These are phyloP conservation scores for Alcis repandata DNA, from an alignment of 2,888 invertebrate genomes.

Conservation along the genomic window DNA sequence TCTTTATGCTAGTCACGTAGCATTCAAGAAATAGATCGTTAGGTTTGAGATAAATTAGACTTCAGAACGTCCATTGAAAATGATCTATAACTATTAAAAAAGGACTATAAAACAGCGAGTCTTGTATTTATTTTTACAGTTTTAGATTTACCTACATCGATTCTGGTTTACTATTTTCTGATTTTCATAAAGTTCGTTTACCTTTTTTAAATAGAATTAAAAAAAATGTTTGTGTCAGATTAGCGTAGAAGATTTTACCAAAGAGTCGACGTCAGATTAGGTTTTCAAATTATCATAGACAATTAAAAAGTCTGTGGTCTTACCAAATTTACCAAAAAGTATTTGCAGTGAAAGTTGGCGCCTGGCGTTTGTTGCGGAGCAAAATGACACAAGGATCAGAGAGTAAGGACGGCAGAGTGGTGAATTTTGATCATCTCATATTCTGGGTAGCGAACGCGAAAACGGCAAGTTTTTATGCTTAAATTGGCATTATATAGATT, in stretches of 20 bases:
- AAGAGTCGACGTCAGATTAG: too few relatives aligned
- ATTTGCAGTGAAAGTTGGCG: too few relatives aligned
- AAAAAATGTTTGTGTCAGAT: too few relatives aligned
- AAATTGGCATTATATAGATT: background rate
- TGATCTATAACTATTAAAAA: background rate
- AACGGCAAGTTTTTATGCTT: conserved; percentile 63
- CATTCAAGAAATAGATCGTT: background rate
- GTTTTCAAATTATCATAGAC: too few relatives aligned
- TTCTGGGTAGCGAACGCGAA: conserved; percentile 81
- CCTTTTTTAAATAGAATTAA: too few relatives aligned
- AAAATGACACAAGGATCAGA: conserved; percentile 63
- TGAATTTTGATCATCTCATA: conserved; percentile 77
- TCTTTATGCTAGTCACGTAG: conserved; percentile 38
- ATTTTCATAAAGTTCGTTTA: background rate
- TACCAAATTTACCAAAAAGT: background rate
- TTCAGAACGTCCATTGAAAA: background rate
- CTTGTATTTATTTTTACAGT: background rate
- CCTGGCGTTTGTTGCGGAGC: conserved; percentile 42
- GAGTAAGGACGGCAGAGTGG: conserved; percentile 61
- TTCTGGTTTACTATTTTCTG: background rate
- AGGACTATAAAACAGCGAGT: background rate
- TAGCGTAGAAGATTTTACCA: too few relatives aligned
- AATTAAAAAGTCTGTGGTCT: too few relatives aligned
- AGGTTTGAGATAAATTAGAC: conserved; percentile 14
- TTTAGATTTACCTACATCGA: background rate